These are phyloP conservation scores for Recurvirostra avosetta DNA, from an alignment of 2,113 vertebrate species.

Conservation along the genomic window DNA sequence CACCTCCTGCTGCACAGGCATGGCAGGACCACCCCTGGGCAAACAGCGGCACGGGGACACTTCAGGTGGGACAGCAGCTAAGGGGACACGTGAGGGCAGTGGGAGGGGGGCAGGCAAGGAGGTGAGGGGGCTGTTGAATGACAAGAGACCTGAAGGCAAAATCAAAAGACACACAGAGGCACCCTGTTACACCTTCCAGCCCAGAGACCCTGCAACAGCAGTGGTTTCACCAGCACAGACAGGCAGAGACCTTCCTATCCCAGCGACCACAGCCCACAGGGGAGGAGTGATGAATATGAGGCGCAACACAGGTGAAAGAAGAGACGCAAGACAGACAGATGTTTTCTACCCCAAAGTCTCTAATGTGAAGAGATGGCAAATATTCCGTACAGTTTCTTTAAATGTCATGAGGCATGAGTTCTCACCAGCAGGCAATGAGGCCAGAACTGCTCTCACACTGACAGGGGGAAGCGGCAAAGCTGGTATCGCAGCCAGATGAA, in stretches of 20 bases:
- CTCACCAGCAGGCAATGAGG: neutral
- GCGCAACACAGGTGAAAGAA: neutral
- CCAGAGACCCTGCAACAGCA: neutral
- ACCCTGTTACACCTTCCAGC: neutral
- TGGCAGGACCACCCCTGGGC: accelerated
- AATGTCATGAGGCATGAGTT: neutral
- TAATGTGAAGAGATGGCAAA: neutral
- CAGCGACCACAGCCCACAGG: neutral
- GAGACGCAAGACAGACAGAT: neutral
- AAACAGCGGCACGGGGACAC: accelerated
- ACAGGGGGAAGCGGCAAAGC: accelerated
- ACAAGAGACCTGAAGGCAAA: neutral
- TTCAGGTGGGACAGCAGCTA: neutral
- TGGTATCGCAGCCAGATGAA: neutral
- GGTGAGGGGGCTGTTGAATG: neutral
- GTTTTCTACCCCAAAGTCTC: neutral
- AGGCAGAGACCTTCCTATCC: neutral
- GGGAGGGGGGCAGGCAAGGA: neutral
- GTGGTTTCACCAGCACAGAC: neutral
- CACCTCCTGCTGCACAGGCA: neutral
- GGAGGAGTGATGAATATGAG: accelerated
- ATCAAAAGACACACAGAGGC: neutral
- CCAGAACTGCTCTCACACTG: neutral
- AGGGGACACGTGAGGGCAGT: neutral
- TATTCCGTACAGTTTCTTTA: neutral